These are phyloP conservation scores for Dasypogon diadema DNA, from an alignment of 2,888 invertebrate species.

Conservation along the genomic window DNA sequence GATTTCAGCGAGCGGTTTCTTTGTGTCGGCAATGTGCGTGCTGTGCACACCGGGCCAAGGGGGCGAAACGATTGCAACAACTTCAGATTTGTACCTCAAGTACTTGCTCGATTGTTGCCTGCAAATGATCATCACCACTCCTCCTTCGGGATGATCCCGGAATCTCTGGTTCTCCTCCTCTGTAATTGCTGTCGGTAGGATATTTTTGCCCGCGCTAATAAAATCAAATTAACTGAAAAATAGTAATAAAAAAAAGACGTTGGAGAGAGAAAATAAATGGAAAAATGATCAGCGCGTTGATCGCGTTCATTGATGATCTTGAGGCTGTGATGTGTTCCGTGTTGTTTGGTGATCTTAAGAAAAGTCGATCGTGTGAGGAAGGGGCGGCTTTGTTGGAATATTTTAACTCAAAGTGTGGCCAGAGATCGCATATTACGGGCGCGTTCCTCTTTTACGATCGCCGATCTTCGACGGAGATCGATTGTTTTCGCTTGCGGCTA, in stretches of 20 bases:
- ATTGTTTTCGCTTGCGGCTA: not conserved
- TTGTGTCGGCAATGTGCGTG: constrained; percentile 35
- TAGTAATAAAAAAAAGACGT: constrained; percentile 37
- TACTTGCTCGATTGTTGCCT: constrained; percentile 48
- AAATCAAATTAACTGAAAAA: constrained; percentile 56
- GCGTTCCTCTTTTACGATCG: not conserved
- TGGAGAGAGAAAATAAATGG: constrained; percentile 20
- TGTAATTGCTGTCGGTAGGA: constrained; percentile 48
- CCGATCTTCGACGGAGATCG: not conserved
- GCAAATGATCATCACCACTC: constrained; percentile 55
- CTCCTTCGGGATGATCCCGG: constrained; percentile 41
- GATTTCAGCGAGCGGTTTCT: constrained; percentile 54
- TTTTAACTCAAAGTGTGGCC: not conserved
- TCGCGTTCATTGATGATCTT: constrained; percentile 42
- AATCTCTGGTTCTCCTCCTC: constrained; percentile 19
- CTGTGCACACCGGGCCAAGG: not conserved
- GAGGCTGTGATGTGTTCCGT: not conserved
- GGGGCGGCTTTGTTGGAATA: not conserved
- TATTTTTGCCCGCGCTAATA: constrained; percentile 53
- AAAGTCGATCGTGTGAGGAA: not conserved
- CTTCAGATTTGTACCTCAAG: constrained; percentile 40
- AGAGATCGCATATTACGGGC: not conserved
- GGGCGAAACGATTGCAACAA: constrained; percentile 33
- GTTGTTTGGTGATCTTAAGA: not conserved
- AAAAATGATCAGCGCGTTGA: constrained; percentile 39